Evolutionary conservation across 2,113 vertebrate genomes (phyloP), one percentile per base, ranked within the genome.

Genomic region (Ameiurus melas): DNA sequence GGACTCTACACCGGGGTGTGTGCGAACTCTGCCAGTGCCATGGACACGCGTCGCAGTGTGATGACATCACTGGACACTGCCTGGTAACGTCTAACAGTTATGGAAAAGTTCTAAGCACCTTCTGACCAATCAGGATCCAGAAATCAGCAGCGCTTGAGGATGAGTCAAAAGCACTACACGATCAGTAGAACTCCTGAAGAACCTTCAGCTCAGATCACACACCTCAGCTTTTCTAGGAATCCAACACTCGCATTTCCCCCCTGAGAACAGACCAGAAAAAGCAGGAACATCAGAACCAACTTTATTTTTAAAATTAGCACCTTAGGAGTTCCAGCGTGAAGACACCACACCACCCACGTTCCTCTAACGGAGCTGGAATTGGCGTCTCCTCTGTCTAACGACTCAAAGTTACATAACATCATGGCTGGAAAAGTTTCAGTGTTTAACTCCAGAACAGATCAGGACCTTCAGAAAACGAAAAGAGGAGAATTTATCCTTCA

Each of bases 21-120:
- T 98, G 97, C 91, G 95, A 94, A 16, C 94, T 92, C 0, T 98
- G 97, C 70, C 94, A 84, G 0, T 98, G 97, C 90, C 95, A 96
- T 84, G 94, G 95, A 36, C 97, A 97, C 0, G 92, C 96, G 0
- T 94, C 95, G 0, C 85, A 27, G 4, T 97, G 97, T 55, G 95
- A 97, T 89, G 96, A 96, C 82, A 4, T 96, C 88, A 96, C 95
- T 0, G 97, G 95, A 77, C 90, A 94, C 22, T 98, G 97, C 77
- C 84, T 95, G 95, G 97, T 97, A 94, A 96, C 93, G 20, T 73
- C 25, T 3, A 30, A 8, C 64, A 5, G 25, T 47, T 30, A 36
- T 66, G 8, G 14, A 79, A 80, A 30, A 19, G 0, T 6, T 3
- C 0, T 17, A 4, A 33, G 2, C n/a, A 81, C 9, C 78, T 19